These are phyloP conservation scores for Sylvilagus floridanus DNA, from an alignment of 2,797 vertebrate species.

Conservation along the genomic window DNA sequence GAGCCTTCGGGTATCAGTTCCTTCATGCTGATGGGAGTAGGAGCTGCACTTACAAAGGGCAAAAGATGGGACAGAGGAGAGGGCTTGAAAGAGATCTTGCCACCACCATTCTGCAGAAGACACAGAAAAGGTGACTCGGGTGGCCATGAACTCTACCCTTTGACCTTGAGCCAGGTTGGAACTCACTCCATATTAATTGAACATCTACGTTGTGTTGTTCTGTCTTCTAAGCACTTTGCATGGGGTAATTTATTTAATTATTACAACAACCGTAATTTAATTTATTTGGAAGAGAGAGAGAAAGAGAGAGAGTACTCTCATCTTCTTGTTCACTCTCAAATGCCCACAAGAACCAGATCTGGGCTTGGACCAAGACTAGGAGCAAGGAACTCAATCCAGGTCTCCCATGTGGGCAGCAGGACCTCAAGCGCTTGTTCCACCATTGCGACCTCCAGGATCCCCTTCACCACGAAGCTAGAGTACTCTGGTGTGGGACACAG, in stretches of 20 bases:
- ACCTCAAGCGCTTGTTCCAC: too few species aligned
- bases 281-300: too few species aligned
- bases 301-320: too few species aligned
- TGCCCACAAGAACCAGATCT: too few species aligned
- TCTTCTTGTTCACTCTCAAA: too few species aligned
- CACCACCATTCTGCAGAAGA: neutral
- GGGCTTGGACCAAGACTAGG: too few species aligned
- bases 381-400: too few species aligned
- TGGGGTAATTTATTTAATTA: neutral
- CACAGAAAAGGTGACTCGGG: neutral
- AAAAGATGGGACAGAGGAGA: neutral
- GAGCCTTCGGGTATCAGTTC: neutral
- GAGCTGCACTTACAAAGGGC: too few species aligned
- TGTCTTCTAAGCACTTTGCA: neutral
- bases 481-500: neutral
- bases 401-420: too few species aligned
- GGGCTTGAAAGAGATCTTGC: neutral
- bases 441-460: too few species aligned
- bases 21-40: neutral
- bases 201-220: too few species aligned
- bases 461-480: too few species aligned
- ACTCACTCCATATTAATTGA: rapidly evolving
- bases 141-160: neutral
- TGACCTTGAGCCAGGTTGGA: neutral
- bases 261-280: neutral